phyloP scores from a whole-genome alignment of 2,797 vertebrate species.

The Balearica regulorum region DNA sequence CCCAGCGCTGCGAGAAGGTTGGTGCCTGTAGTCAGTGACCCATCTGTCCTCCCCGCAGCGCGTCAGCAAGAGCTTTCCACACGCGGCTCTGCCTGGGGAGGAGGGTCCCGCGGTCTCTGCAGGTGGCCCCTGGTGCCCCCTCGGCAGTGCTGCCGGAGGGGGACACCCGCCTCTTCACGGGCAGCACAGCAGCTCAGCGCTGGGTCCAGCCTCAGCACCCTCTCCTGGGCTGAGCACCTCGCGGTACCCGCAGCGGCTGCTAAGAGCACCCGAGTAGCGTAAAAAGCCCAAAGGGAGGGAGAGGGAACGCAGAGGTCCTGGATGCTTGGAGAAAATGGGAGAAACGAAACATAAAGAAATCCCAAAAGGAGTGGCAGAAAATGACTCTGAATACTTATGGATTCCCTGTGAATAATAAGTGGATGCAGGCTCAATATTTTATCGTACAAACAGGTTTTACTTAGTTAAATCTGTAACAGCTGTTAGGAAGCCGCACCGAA shows the following conservation, averaged over 20 bases:
- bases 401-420: fast-evolving
- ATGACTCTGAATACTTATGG: background rate
- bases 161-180: no score
- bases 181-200: background rate
- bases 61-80: fast-evolving
- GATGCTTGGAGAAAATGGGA: background rate
- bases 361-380: background rate
- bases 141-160: background rate
- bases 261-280: fast-evolving
- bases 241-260: fast-evolving
- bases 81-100: background rate
- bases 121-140: background rate
- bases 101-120: background rate
- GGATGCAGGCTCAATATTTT: fast-evolving
- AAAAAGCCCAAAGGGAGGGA: background rate
- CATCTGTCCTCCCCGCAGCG: background rate
- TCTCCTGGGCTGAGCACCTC: background rate
- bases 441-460: background rate
- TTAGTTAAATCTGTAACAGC: background rate
- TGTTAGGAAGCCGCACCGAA: fast-evolving
- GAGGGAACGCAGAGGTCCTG: background rate
- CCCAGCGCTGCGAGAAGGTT: background rate
- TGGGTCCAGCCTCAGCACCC: background rate
- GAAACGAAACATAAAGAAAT: background rate
- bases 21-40: background rate